Evolutionary conservation across 2,113 vertebrate genomes (phyloP).

Genomic region (Eretmochelys imbricata): DNA sequence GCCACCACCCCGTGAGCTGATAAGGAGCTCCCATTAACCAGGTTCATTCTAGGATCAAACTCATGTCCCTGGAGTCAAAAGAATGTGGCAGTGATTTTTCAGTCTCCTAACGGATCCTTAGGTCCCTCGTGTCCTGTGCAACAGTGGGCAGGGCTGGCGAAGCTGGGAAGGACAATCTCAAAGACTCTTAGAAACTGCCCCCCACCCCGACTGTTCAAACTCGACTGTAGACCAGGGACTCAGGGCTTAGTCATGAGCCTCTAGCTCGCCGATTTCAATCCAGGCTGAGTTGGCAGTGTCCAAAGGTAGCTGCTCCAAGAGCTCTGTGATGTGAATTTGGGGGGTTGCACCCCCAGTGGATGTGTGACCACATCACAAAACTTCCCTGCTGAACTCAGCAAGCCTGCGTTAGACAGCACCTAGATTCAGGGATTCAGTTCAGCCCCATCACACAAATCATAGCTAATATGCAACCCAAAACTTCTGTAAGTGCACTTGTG

Average conservation of each 20-base stretch:
- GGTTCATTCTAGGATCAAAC: background rate
- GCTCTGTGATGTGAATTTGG: background rate
- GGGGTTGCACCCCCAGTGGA: background rate
- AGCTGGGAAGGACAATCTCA: background rate
- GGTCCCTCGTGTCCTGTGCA: background rate
- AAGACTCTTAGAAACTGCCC: background rate
- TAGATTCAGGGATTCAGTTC: background rate
- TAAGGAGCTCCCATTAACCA: background rate
- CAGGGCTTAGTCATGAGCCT: background rate
- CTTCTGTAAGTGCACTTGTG: background rate
- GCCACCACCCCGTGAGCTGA: background rate
- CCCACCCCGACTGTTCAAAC: background rate
- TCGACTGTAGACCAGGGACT: background rate
- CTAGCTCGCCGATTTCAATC: background rate
- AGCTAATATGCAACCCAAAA: background rate
- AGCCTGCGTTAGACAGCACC: too few relatives aligned
- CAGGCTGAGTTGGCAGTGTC: background rate
- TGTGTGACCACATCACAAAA: background rate
- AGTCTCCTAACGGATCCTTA: background rate
- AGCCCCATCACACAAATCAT: background rate
- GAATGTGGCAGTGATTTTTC: too few relatives aligned
- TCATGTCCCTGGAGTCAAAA: too few relatives aligned
- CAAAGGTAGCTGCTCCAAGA: background rate
- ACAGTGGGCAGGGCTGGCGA: background rate
- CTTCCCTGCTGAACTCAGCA: background rate